Evolutionary conservation across 23 tunicate species (phyloP).

Genomic region (Phallusia fumigata): DNA sequence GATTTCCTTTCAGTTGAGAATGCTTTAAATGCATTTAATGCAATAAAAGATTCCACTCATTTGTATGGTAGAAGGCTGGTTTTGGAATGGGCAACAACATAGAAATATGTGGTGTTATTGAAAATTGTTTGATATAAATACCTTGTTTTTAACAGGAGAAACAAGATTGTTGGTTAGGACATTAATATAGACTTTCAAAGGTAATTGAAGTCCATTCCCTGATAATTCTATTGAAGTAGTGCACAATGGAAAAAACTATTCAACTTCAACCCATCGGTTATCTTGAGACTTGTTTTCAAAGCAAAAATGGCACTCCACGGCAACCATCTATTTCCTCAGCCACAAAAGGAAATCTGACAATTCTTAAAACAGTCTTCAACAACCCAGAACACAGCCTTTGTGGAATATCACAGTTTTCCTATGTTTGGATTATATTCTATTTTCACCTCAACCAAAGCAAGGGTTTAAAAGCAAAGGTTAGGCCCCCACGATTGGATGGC

Average conservation of each 20-base stretch:
- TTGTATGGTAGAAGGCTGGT: conserved; percentile 96
- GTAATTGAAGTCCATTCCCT: neutral
- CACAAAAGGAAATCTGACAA: conserved; percentile 61
- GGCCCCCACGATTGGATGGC: conserved; percentile 95
- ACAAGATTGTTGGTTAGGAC: no score
- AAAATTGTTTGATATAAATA: no score
- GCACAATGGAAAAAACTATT: neutral
- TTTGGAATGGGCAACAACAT: conserved; percentile 97
- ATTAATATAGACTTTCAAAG: neutral
- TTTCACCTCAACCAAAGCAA: conserved; percentile 89
- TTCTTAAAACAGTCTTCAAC: conserved; percentile 60
- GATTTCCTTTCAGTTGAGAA: conserved; percentile 78
- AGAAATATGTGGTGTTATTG: conserved; percentile 12
- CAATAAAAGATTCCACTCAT: conserved; percentile 89
- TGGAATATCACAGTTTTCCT: conserved; percentile 82
- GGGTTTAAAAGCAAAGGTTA: conserved; percentile 89
- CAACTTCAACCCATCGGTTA: conserved; percentile 69
- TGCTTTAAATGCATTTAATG: conserved; percentile 90
- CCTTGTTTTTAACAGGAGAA: no score
- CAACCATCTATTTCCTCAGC: conserved; percentile 69
- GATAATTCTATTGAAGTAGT: neutral
- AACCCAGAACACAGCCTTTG: conserved; percentile 93
- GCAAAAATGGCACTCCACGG: conserved; percentile 98
- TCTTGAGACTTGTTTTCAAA: conserved; percentile 60
- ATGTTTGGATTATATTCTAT: conserved; percentile 90